phyloP scores from a whole-genome alignment of 2,113 vertebrate genomes.

The Callocephalon fimbriatum region DNA sequence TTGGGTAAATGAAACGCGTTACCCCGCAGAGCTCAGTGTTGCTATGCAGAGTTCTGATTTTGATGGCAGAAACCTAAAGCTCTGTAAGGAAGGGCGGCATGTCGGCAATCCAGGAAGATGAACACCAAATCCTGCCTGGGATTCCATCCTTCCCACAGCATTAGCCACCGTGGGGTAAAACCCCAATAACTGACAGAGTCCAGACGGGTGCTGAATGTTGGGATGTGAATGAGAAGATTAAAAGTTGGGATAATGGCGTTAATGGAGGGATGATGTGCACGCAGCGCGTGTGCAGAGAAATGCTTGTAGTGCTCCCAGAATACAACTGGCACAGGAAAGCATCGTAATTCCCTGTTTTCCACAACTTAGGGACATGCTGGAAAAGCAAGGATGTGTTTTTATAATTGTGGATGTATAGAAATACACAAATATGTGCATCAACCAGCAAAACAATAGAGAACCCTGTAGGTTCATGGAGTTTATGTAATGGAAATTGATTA shows the following conservation, averaged over 20 bases:
- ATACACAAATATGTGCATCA: rapidly evolving
- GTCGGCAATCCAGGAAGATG: not conserved
- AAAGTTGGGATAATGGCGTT: not conserved
- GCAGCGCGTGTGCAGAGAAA: rapidly evolving
- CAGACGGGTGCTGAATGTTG: not conserved
- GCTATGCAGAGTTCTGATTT: conserved; percentile 28
- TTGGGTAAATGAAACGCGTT: not conserved
- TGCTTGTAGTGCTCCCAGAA: not conserved
- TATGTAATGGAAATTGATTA: not conserved
- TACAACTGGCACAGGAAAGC: not conserved
- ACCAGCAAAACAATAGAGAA: not conserved
- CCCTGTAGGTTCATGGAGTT: not conserved
- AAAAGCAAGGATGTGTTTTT: not conserved
- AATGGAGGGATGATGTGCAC: not conserved
- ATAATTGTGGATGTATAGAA: rapidly evolving
- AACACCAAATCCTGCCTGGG: not conserved
- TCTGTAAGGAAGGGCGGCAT: not conserved
- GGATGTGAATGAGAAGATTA: not conserved
- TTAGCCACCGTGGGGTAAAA: not conserved
- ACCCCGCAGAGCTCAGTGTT: not conserved
- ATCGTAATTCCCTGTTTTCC: rapidly evolving
- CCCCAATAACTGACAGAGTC: rapidly evolving
- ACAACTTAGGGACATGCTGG: not conserved
- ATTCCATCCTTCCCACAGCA: not conserved
- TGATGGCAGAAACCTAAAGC: not conserved